Evolutionary conservation across 2,888 invertebrate species (phyloP).

Genomic region (Scrobipalpa atriplicella): DNA sequence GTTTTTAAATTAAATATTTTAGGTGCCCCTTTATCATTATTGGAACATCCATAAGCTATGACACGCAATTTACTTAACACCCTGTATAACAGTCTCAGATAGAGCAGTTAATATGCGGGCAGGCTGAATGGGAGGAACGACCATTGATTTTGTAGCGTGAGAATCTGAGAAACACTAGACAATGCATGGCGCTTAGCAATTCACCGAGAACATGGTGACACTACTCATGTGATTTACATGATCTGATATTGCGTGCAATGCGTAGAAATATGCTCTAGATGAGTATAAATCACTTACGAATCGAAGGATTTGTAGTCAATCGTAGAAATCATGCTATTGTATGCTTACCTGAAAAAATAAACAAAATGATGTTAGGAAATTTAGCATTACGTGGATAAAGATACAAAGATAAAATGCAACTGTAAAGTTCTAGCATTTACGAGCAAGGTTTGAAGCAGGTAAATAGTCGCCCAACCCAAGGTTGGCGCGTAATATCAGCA

Average conservation of each 20-base stretch:
- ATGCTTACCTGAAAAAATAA: constrained; percentile 25
- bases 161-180: no score
- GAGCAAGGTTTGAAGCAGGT: constrained; percentile 17
- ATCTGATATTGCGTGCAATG: not conserved
- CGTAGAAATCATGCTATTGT: no score
- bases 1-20: no score
- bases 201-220: constrained; percentile 9
- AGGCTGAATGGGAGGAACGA: constrained; percentile 9
- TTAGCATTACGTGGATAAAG: not conserved
- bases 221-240: not conserved
- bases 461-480: constrained; percentile 21
- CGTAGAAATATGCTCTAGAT: not conserved
- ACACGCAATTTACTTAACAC: no score
- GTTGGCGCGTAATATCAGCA: constrained; percentile 21
- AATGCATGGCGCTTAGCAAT: constrained; percentile 3
- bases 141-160: no score
- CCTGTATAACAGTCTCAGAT: not conserved
- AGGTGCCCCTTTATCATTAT: no score
- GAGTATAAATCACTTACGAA: constrained; percentile 14
- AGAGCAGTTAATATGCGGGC: constrained; percentile 22
- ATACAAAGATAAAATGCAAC: not conserved
- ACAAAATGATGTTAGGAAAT: constrained; percentile 5
- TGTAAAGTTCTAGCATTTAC: constrained; percentile 3
- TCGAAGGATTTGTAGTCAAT: not conserved
- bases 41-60: no score